Base-by-base conservation (phyloP, 2,888 invertebrate species). In the Xestia ashworthii region DNA sequence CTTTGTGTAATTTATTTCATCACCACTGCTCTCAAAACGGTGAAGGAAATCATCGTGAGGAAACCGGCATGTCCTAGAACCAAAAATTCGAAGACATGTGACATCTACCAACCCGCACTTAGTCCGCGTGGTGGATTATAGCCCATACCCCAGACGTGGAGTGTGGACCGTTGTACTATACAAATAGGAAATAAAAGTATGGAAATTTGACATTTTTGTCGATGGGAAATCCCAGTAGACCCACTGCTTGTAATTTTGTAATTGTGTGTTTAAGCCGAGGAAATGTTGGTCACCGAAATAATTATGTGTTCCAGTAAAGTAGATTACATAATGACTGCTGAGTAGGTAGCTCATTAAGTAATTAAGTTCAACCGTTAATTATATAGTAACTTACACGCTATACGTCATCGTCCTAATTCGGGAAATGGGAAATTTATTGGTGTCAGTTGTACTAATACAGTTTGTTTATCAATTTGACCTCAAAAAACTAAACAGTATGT, bases 301-400 rank as follows among this genome's bases (percentile, higher is more conserved):
- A 66, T 66, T 16, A 76, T 6, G 16, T n/a, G 58, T 76, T 41
- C 65, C 22, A 76, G 75, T 62, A 14, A 32, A 75, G 32, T 25
- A 66, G 77, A 66, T 76, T 44, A 64, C n/a, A 38, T 46, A 44
- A 53, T 58, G 9, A 50, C 67, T 41, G 32, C 55, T 69, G 50
- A 83, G 41, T 71, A 71, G 14, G 32, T 19, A 73, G 32, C 72
- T 73, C 69, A 64, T 77, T 77, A 83, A 65, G 67, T 83, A 86
- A 82, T 82, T 81, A 82, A 75, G 82, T 75, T 53, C 67, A 68
- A 32, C 22, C 19, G 85, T 62, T 75, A 82, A 75, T 75, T 64
- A 67, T 25, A 22, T 46, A 19, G 67, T 64, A 64, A 81, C 46
- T 48, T 68, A 69, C 68, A 58, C 68, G 44, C 25, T 65, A 75